Conservation (phyloP, 2,113 vertebrate species). For the Callopanchax toddi region DNA sequence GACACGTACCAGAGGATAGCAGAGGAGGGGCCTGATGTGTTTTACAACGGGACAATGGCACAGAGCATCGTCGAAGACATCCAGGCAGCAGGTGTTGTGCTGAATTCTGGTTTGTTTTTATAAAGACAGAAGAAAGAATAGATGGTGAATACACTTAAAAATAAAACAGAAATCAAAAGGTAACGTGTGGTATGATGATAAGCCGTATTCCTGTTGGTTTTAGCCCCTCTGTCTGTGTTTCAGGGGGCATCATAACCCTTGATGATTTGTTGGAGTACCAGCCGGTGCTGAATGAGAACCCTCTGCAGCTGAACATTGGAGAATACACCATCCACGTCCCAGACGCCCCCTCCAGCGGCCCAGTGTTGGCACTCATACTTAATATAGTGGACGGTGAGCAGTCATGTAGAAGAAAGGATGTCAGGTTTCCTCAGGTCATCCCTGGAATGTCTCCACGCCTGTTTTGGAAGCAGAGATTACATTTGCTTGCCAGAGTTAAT, state of each 20-base stretch:
- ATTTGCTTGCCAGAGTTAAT: constrained; percentile 42
- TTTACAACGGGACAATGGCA: constrained; percentile 92
- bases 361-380: constrained; percentile 91
- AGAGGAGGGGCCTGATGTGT: constrained; percentile 86
- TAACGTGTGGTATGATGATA: too few relatives aligned
- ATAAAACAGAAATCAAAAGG: neutral
- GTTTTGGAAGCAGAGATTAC: constrained; percentile 38
- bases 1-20: constrained; percentile 89
- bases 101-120: constrained; percentile 6
- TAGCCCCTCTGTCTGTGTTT: constrained; percentile 25
- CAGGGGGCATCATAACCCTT: constrained; percentile 89
- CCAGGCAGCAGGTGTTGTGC: constrained; percentile 75
- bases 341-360: constrained; percentile 89
- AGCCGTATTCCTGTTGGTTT: neutral
- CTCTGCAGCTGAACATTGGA: constrained; percentile 81
- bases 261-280: constrained; percentile 86
- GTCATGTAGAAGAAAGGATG: constrained; percentile 52
- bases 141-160: neutral
- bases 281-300: constrained; percentile 82
- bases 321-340: constrained; percentile 86
- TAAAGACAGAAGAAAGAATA: neutral
- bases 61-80: constrained; percentile 88
- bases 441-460: constrained; percentile 30
- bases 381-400: constrained; percentile 92
- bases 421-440: constrained; percentile 58